phyloP scores from a whole-genome alignment of 2,888 invertebrate genomes.

The Platypus cylindrus region DNA sequence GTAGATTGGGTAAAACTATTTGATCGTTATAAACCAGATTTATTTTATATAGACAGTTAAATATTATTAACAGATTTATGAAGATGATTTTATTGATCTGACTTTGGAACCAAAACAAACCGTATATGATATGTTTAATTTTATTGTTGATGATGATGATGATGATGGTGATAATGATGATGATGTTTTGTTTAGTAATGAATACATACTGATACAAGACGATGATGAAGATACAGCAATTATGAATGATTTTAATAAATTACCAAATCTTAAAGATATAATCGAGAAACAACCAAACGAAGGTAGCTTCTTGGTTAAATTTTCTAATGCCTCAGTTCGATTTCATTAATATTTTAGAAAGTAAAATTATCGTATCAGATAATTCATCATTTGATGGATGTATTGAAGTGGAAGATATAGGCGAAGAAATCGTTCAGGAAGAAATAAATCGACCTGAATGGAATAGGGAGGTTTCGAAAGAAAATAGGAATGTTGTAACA shows the following conservation, averaged over 20 bases:
- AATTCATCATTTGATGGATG: too few relatives aligned
- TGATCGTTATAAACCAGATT: too few relatives aligned
- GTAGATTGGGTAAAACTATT: conserved; percentile 27
- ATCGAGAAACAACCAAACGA: background rate
- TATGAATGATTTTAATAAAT: conserved; percentile 4
- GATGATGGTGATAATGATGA: too few relatives aligned
- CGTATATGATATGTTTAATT: conserved; percentile 19
- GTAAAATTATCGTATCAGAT: too few relatives aligned
- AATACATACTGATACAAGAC: conserved; percentile 22
- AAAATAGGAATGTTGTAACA: too few relatives aligned
- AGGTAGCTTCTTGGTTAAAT: background rate
- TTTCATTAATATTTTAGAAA: too few relatives aligned
- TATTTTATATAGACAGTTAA: too few relatives aligned
- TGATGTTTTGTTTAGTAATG: conserved; percentile 23
- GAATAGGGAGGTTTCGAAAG: too few relatives aligned
- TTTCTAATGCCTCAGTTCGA: too few relatives aligned
- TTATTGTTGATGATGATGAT: conserved; percentile 20
- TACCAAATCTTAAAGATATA: background rate
- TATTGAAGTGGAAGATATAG: conserved; percentile 1
- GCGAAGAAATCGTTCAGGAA: conserved; percentile 7
- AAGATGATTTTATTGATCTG: conserved; percentile 20
- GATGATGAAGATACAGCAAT: conserved; percentile 13
- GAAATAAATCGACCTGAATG: too few relatives aligned
- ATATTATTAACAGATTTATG: conserved; percentile 17
- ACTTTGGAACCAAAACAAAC: conserved; percentile 17